phyloP scores from a whole-genome alignment of 2,797 vertebrate species.

The Prionace glauca region DNA sequence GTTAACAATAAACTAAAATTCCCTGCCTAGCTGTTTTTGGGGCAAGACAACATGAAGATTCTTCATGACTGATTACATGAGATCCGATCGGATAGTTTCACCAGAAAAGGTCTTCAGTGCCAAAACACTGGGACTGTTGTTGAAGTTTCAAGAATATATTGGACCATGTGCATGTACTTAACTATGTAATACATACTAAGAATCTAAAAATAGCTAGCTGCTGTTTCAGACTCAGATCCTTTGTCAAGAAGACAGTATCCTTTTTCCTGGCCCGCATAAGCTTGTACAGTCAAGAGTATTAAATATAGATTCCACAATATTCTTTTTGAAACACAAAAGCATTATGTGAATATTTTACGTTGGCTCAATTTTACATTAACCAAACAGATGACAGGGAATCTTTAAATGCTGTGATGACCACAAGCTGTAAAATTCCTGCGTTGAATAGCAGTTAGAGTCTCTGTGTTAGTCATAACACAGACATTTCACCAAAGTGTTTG shows the following conservation, averaged over 20 bases:
- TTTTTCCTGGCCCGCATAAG: slow-evolving; percentile 24
- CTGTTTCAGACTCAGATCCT: slow-evolving; percentile 34
- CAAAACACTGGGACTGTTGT: slow-evolving; percentile 36
- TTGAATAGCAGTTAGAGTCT: slow-evolving; percentile 23
- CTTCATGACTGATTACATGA: slow-evolving; percentile 33
- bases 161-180: slow-evolving; percentile 38
- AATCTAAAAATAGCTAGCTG: slow-evolving; percentile 37
- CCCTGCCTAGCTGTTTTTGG: not conserved
- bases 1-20: not conserved
- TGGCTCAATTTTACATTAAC: not conserved
- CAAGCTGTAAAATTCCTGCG: slow-evolving; percentile 14
- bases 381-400: slow-evolving; percentile 23
- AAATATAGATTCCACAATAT: slow-evolving; percentile 23
- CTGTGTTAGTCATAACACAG: slow-evolving; percentile 37
- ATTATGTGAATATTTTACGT: not conserved
- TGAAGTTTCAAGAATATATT: slow-evolving; percentile 34
- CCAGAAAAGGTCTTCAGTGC: slow-evolving; percentile 24
- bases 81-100: slow-evolving; percentile 35
- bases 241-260: slow-evolving; percentile 31
- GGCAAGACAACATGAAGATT: slow-evolving; percentile 32
- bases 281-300: slow-evolving; percentile 25
- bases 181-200: slow-evolving; percentile 35
- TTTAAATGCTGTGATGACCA: not conserved
- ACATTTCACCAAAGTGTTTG: slow-evolving; percentile 16
- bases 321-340: slow-evolving; percentile 4